Base-by-base conservation (phyloP, 2,888 invertebrate species). In the Xanthorhoe spadicearia region DNA sequence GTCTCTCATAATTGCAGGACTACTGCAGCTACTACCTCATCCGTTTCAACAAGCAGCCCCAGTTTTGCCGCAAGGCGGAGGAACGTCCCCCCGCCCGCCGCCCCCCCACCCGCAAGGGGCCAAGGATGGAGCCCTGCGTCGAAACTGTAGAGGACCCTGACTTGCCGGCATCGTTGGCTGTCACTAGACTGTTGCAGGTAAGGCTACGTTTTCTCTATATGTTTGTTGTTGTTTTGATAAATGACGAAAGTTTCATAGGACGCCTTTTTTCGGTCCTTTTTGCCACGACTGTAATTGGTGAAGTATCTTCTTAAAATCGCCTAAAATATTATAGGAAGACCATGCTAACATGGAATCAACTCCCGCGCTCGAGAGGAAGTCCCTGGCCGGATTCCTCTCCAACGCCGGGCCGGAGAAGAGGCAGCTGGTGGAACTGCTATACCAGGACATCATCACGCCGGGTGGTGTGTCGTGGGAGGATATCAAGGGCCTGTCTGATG, bases 41-140 rank as follows among this genome's bases (percentile, higher is more conserved):
- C 51, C 96, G 97, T 79, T 98, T 97, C 90, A 96, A 97, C 84
- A 97, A 96, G 84, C 95, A 96, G 83, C 98, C 98, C 0, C 96
- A 95, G 87, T 95, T 98, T 74, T 95, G 96, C 58, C 96, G 96
- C 76, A 94, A 94, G 76, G 80, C 88, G 32, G 92, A 92, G 38
- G 85, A 82, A 55, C 74, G 69, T 1, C 67, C 62, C 0, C 89
- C 75, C 2, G 61, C 70, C 0, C 78, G 77, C 3, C 81, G 88
- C 1, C 91, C 90, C 0, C 81, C 76, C 64, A 89, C 90, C 15
- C 77, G 88, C 52, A 77, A 76, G 55, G 74, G 76, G 35, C 77
- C 83, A 0, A 80, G 80, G 2, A 74, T 74, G 0, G 74, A 72
- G 23, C 62, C 64, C 8, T 58, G 54, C 17, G 70, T 69, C 63